These are phyloP conservation scores for Caenorhabditis sp. DNA, from an alignment of 2,888 invertebrate species.

Conservation along the genomic window DNA sequence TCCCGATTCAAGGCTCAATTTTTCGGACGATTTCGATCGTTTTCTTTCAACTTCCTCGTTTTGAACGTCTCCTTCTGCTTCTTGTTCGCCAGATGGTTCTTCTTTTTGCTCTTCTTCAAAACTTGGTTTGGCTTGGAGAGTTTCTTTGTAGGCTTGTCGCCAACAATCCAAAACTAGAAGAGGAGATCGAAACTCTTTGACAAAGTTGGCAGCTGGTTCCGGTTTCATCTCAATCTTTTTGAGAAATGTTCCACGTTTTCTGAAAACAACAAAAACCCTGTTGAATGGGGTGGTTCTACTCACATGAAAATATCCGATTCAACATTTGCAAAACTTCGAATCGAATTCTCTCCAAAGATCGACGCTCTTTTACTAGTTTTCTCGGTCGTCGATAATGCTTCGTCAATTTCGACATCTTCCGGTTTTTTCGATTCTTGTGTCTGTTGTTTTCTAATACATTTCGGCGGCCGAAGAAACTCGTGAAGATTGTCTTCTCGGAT, in stretches of 20 bases:
- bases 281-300: neutral
- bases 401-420: conserved; percentile 15
- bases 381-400: conserved; percentile 26
- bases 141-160: neutral
- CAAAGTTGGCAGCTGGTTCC: conserved; percentile 13
- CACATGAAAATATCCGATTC: conserved; percentile 36
- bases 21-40: neutral
- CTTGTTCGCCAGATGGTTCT: neutral
- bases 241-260: conserved; percentile 29
- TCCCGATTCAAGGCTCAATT: neutral
- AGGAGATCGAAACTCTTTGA: conserved; percentile 30
- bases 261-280: neutral
- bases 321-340: conserved; percentile 3
- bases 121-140: neutral
- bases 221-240: conserved; percentile 19
- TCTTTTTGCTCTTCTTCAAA: neutral
- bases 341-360: conserved; percentile 17
- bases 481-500: conserved; percentile 13
- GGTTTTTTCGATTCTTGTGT: conserved; percentile 5
- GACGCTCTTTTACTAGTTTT: conserved; percentile 31
- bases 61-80: neutral
- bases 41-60: neutral
- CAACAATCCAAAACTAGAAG: conserved; percentile 9
- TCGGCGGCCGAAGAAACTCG: conserved; percentile 22
- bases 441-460: conserved; percentile 6